A percentile compares a stretch with the other conserved stretches of the same genome.
These are phyloP conservation scores for Morelia viridis DNA, from an alignment of 2,797 vertebrate genomes.

Conservation along the genomic window DNA sequence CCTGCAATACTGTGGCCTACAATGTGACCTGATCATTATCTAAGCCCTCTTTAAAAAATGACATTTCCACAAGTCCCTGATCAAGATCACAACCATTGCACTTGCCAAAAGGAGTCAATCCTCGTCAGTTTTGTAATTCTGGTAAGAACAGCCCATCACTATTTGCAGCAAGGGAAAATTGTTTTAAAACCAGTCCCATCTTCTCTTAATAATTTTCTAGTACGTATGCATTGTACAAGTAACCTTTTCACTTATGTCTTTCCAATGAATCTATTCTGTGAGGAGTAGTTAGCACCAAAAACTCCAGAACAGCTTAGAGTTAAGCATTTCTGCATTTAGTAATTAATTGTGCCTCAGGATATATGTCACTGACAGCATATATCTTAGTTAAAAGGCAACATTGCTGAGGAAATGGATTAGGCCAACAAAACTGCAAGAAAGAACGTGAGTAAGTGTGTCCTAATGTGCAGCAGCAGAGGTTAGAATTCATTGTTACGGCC, in stretches of 20 bases:
- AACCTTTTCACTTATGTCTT: slow-evolving; percentile 44
- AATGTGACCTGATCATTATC: not conserved
- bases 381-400: slow-evolving; percentile 50
- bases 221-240: not conserved
- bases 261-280: slow-evolving; percentile 49
- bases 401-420: slow-evolving; percentile 54
- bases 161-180: not conserved
- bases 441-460: slow-evolving; percentile 58
- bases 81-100: not conserved
- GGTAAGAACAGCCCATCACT: not conserved
- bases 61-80: not conserved
- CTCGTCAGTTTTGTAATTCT: not conserved
- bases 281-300: slow-evolving; percentile 1
- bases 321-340: slow-evolving; percentile 44
- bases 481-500: slow-evolving; percentile 62
- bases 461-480: slow-evolving; percentile 60
- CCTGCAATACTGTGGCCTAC: not conserved
- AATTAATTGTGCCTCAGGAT: slow-evolving; percentile 56
- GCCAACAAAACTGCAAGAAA: slow-evolving; percentile 53
- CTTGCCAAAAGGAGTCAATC: not conserved
- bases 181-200: not conserved
- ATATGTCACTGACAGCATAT: slow-evolving; percentile 22
- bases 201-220: not conserved
- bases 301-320: slow-evolving; percentile 43
- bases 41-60: not conserved